A percentile compares a stretch with the other conserved stretches of the same genome.
Conservation (phyloP, 2,888 invertebrate genomes). For the Polyommatus icarus region DNA sequence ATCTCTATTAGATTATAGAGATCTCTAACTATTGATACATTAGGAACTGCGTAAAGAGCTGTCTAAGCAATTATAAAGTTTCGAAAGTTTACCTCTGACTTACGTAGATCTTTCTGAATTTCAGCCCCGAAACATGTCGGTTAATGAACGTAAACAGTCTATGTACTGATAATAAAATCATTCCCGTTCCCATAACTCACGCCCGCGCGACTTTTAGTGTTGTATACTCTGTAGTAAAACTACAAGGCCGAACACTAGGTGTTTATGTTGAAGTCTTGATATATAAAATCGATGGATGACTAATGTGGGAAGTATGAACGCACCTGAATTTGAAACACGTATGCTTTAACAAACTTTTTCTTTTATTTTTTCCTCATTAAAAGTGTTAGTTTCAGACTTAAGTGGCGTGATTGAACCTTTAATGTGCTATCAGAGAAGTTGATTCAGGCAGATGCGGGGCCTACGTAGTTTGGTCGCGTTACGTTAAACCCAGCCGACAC, state of each 20-base stretch:
- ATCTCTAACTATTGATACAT: no score
- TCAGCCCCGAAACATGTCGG: constrained; percentile 42
- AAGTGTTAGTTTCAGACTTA: no score
- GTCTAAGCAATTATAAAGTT: background rate
- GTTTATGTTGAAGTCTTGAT: constrained; percentile 49
- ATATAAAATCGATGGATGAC: constrained; percentile 36
- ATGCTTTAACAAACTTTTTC: background rate
- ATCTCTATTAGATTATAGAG: no score
- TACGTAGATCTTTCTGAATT: constrained; percentile 36
- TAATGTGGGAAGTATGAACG: background rate
- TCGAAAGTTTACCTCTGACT: background rate
- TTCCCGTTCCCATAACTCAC: constrained; percentile 62
- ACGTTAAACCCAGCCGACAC: no score
- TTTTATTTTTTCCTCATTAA: background rate
- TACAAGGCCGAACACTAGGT: constrained; percentile 61
- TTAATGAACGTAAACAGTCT: constrained; percentile 54
- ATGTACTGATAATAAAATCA: constrained; percentile 67
- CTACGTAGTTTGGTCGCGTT: no score
- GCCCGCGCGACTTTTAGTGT: constrained; percentile 67
- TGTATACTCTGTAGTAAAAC: constrained; percentile 67
- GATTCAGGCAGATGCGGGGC: no score
- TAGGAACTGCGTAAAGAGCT: no score
- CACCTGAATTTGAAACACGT: background rate
- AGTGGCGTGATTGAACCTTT: no score
- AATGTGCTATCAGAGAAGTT: no score